Base-by-base conservation (phyloP, 2,113 vertebrate species). In the Solea solea region DNA sequence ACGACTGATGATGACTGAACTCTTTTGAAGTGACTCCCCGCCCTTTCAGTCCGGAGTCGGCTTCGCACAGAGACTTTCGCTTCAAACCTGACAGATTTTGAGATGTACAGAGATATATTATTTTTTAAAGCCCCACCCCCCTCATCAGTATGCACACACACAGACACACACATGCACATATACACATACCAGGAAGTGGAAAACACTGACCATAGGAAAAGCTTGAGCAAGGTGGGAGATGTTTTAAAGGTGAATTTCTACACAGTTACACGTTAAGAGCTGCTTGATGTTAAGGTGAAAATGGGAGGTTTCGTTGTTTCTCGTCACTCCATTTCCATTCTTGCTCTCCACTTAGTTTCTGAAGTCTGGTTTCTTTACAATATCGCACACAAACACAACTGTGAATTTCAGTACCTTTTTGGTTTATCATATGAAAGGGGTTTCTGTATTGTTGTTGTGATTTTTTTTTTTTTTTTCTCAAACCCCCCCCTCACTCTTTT, bases 331-430 rank as follows among this genome's bases (percentile, higher is more conserved):
- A 65, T 76, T 89, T 90, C 81, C 55, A 75, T 92, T 91, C 69
- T 53, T 69, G 42, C 74, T 72, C 73, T 78, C 59, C 82, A 83
- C 94, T 93, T 13, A 39, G 61, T 77, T 78, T 93, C 90, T 93
- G 27, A 71, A 68, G 64, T 85, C 86, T 86, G 90, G 93, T 89
- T 94, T 94, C 93, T 88, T 86, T 81, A 76, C 74, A 78, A 44
- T 78, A 60, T 69, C 72, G 74, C 75, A 76, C 93, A 90, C 95
- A 96, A 93, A 91, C 90, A 84, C 86, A 90, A 96, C 96, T 98
- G 97, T 98, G 97, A 99, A 98, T 97, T 94, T 86, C 73, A 85
- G 88, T 93, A 95, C 49, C 89, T 88, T 94, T 94, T 94, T 86
- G 86, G 72, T 89, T 88, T 66, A 80, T 76, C 82, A 83, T 74